phyloP scores from a whole-genome alignment of 1,140 invertebrate species.

The Leptopilina boulardi region DNA sequence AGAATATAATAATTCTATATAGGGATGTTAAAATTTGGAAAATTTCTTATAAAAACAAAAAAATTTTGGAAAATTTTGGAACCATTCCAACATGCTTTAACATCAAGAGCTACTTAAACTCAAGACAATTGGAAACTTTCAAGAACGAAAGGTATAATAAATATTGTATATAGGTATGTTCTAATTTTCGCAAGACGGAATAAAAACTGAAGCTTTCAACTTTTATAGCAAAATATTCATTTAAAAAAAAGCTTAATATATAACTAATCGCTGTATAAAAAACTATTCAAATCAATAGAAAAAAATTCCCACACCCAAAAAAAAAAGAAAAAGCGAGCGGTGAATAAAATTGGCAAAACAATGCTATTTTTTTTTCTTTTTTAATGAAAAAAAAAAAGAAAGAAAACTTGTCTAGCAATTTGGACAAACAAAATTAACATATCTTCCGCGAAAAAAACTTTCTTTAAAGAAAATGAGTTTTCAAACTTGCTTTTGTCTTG shows the following conservation, averaged over 20 bases:
- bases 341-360: not conserved
- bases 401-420: not conserved
- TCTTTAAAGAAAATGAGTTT: not conserved
- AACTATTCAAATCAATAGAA: not conserved
- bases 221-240: not conserved
- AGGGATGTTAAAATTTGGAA: not conserved
- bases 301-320: not conserved
- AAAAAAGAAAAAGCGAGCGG: not conserved
- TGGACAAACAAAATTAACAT: not conserved
- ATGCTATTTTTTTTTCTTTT: not conserved
- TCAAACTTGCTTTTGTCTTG: not conserved
- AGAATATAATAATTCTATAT: too few relatives aligned
- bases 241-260: not conserved
- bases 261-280: not conserved
- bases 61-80: not conserved
- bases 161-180: too few relatives aligned
- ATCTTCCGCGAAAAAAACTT: not conserved
- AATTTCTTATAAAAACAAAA: not conserved
- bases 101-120: not conserved
- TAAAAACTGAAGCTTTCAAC: not conserved
- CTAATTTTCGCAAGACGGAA: conserved; percentile 1
- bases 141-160: not conserved
- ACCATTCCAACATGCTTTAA: conserved; percentile 5
- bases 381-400: not conserved
- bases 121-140: conserved; percentile 3